Evolutionary conservation across 2,797 vertebrate species (phyloP).

Genomic region (Anabas testudineus): DNA sequence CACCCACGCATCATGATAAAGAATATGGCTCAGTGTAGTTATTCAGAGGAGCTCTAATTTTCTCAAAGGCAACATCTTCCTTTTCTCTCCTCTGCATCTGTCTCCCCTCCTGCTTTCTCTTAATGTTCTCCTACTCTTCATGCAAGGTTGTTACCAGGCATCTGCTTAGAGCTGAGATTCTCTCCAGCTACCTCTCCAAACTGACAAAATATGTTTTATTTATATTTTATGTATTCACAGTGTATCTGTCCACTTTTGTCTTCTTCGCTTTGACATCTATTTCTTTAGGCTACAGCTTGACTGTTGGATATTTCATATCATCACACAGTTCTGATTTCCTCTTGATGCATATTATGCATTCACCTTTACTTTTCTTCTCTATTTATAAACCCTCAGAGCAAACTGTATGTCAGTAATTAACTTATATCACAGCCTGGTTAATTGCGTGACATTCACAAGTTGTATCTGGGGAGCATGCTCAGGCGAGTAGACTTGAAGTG

Average conservation of each 20-base stretch:
- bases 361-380: slow-evolving; percentile 22
- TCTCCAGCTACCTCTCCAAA: slow-evolving; percentile 30
- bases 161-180: slow-evolving; percentile 27
- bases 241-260: slow-evolving; percentile 40
- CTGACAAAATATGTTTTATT: slow-evolving; percentile 32
- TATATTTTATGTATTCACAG: slow-evolving; percentile 30
- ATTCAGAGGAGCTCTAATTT: slow-evolving; percentile 73
- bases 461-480: slow-evolving; percentile 59
- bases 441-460: slow-evolving; percentile 73
- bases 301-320: slow-evolving; percentile 9
- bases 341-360: slow-evolving; percentile 15
- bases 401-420: slow-evolving; percentile 70
- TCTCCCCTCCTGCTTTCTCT: slow-evolving; percentile 34
- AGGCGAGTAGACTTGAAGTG: slow-evolving; percentile 53
- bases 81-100: slow-evolving; percentile 36
- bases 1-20: slow-evolving; percentile 69
- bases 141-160: slow-evolving; percentile 35
- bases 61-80: slow-evolving; percentile 58
- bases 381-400: slow-evolving; percentile 13
- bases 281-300: slow-evolving; percentile 13
- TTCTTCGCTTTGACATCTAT: slow-evolving; percentile 31
- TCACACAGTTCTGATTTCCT: not conserved
- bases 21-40: slow-evolving; percentile 60
- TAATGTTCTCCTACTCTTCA: slow-evolving; percentile 38
- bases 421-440: slow-evolving; percentile 66